A percentile compares a stretch with the other conserved stretches of the same genome.
Conservation (phyloP, 2,888 invertebrate species). For the Tenthredo notha region DNA sequence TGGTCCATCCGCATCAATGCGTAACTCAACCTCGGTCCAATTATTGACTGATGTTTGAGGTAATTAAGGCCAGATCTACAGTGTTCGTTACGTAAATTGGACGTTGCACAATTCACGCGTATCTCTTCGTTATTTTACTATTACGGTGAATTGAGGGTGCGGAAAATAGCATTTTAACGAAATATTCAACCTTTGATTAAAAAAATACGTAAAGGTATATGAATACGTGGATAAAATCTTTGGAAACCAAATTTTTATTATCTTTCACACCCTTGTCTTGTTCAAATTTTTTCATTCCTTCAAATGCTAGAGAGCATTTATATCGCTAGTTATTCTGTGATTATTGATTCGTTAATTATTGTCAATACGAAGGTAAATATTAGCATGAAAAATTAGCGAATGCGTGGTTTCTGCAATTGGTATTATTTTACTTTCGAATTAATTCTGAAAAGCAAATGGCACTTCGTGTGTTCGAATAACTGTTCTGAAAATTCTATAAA, state of each 20-base stretch:
- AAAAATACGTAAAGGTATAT: neutral
- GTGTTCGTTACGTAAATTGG: conserved; percentile 41
- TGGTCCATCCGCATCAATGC: neutral
- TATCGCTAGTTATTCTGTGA: neutral
- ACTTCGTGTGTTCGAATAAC: neutral
- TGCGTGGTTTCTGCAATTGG: neutral
- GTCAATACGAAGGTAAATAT: neutral
- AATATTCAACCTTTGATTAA: neutral
- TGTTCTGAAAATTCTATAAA: neutral
- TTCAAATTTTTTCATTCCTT: neutral
- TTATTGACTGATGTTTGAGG: conserved; percentile 1
- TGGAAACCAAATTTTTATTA: neutral
- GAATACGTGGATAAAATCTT: neutral
- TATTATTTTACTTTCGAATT: neutral
- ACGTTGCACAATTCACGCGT: conserved; percentile 17
- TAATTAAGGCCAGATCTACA: conserved; percentile 29
- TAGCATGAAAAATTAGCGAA: neutral
- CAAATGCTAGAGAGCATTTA: neutral
- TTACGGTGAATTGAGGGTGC: neutral
- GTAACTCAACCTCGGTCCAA: neutral
- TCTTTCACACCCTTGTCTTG: neutral
- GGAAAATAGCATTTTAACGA: neutral
- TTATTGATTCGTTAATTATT: neutral
- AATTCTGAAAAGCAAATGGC: neutral
- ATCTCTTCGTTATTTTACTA: neutral